Evolutionary conservation across 2,113 vertebrate genomes (phyloP), one percentile per base, ranked within the genome.

Genomic region (Archilochus colubris): DNA sequence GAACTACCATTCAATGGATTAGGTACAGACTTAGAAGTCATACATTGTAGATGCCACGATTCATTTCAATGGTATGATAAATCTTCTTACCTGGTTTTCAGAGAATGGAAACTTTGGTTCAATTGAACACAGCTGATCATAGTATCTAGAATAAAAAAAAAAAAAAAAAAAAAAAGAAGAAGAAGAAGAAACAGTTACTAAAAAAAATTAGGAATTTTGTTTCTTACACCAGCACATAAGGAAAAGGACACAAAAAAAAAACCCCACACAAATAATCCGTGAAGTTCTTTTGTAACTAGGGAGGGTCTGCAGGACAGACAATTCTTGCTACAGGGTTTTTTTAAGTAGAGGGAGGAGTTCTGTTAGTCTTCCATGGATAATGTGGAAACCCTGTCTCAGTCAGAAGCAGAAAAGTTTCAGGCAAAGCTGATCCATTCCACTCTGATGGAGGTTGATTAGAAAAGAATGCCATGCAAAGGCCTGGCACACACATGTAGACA

Each of bases 91-190:
- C 98, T 99, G 99, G 96, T 99, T 99, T 97, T 99, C 99, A 94
- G 98, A 98, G 97, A 99, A 99, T 64, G 99, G 99, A 94, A 99
- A 99, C 97, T 99, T 99, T 62, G 99, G 98, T 94, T 99, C 99
- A 61, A 99, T 98, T 51, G 99, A 95, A 97, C 99, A 99, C 61
- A 99, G 98, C 54, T 99, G 99, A 96, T 99, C 99, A 92, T 99
- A 99, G 92, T 99, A 99, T 96, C 99, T 99, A 97, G 9, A 94
- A 94, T 19, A 10, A 28, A 83, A 33, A 75, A 54, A 90, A 55
- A 72, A 86, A 51, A 95, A 89, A 12, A 40, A 40, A 40, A 40
- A n/a, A n/a, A n/a, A n/a, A n/a, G n/a, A n/a, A n/a, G n/a, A n/a
- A n/a, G n/a, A n/a, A n/a, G 68, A 54, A 0, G 2, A 82, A 43